Evolutionary conservation across 2,797 vertebrate species (phyloP), one percentile per base, ranked within the genome.

Genomic region (Phrynocephalus guinanensis): DNA sequence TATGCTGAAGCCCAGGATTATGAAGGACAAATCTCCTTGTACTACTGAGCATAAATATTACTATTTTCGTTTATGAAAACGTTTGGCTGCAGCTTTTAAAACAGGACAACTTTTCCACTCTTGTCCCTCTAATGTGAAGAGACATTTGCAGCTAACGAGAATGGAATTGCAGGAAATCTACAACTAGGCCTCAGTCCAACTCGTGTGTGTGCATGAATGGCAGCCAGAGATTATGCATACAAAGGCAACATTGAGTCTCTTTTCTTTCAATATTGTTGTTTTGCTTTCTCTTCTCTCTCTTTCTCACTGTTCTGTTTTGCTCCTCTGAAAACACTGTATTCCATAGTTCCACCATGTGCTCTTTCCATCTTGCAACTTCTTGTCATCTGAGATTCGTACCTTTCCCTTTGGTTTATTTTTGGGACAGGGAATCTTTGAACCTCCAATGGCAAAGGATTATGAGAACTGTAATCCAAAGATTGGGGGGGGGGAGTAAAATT

Each of bases 71-170:
- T 75, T 83, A 73, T 4, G 10, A 80, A 5, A 0, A 2, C 73
- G 87, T 68, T 87, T 88, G 70, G 68, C 48, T 85, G 78, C 73
- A 81, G 66, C 85, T 78, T 3, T 86, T 0, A 66, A 48, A 48
- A 28, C 84, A 86, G 67, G 79, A 87, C 28, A 48, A 76, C 60
- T 7, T 56, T 15, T 16, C 15, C 70, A 56, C 15, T 63, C 20
- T 75, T 56, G 81, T 82, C 50, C 75, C 30, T 38, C 24, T 84
- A 75, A 72, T 6, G 6, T 85, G 63, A 60, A 76, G 24, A 84
- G 83, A 33, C 50, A 83, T 50, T 71, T 72, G 44, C 78, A 72
- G 52, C 85, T 60, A 78, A 50, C 28, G 89, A 75, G 0, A 77
- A 10, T n/a, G 50, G 0, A 68, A 50, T 22, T 70, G n/a, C 48